A percentile compares a stretch with the other conserved stretches of the same genome.
These are phyloP conservation scores for Invenusta paracnida DNA, from an alignment of 2,888 invertebrate species.

Conservation along the genomic window DNA sequence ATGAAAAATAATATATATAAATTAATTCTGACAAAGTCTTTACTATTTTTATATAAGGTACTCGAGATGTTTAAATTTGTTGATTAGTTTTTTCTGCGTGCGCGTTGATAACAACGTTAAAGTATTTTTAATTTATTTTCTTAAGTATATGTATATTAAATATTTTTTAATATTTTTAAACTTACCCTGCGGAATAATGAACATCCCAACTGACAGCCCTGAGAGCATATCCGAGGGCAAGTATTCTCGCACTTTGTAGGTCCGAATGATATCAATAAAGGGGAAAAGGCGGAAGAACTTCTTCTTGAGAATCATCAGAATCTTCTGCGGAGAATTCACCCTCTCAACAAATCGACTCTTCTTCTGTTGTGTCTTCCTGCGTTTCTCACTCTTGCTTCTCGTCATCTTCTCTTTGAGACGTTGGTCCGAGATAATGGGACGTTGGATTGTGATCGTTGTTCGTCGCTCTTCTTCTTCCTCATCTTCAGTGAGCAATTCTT, in stretches of 20 bases:
- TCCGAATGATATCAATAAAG: not conserved
- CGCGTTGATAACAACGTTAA: too few relatives aligned
- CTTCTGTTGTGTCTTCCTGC: not conserved
- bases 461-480: not conserved
- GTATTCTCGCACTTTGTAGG: not conserved
- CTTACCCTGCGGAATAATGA: slow-evolving; percentile 4
- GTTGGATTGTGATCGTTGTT: slow-evolving; percentile 2
- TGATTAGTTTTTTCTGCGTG: too few relatives aligned
- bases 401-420: not conserved
- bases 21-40: too few relatives aligned
- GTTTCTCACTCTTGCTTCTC: not conserved
- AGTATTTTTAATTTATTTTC: too few relatives aligned
- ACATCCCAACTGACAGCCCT: not conserved
- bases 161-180: not conserved
- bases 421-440: not conserved
- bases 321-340: not conserved
- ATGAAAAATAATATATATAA: too few relatives aligned
- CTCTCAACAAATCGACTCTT: not conserved
- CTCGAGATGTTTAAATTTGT: too few relatives aligned
- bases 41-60: too few relatives aligned
- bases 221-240: not conserved
- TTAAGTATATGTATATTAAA: too few relatives aligned
- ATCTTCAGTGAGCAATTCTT: not conserved
- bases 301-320: not conserved
- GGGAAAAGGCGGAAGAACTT: not conserved